Percentiles rank a stretch among this genome's conserved stretches.
Conservation (phyloP, 2,113 vertebrate species). For the Planiliza haematocheilus region DNA sequence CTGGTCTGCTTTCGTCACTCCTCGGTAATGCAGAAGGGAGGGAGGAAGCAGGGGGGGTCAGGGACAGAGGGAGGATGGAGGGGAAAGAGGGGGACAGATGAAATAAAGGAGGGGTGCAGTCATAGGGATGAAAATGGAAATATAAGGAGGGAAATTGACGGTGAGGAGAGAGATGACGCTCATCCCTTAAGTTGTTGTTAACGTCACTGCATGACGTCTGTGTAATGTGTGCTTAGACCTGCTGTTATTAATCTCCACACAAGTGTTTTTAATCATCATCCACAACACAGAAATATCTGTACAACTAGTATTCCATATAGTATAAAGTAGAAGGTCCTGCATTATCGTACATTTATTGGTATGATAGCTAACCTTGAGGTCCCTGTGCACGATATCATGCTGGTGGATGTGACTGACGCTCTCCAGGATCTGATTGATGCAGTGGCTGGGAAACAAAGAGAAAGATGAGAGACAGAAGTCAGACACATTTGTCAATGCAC, state of each 20-base stretch:
- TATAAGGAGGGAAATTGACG: slow-evolving; percentile 19
- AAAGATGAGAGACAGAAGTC: slow-evolving; percentile 39
- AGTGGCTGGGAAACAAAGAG: slow-evolving; percentile 88
- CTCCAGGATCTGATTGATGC: slow-evolving; percentile 99
- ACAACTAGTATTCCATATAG: neutral
- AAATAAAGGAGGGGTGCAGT: slow-evolving; percentile 2
- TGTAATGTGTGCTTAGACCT: neutral
- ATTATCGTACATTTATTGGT: neutral
- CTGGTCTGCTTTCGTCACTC: slow-evolving; percentile 76
- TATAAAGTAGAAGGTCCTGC: neutral
- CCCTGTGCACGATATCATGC: slow-evolving; percentile 98
- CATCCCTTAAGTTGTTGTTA: slow-evolving; percentile 42
- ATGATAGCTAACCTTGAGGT: slow-evolving; percentile 94
- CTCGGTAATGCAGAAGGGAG: slow-evolving; percentile 29
- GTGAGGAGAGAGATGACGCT: slow-evolving; percentile 48
- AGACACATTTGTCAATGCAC: slow-evolving; percentile 37
- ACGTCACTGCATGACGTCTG: slow-evolving; percentile 52
- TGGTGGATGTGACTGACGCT: slow-evolving; percentile 99
- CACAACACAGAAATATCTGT: slow-evolving; percentile 1
- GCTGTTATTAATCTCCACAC: slow-evolving; percentile 5
- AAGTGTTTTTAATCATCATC: slow-evolving; percentile 26
- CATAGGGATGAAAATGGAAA: slow-evolving; percentile 16
- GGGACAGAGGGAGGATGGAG: neutral
- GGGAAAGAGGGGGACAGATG: neutral
- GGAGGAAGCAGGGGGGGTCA: neutral